Evolutionary conservation across 2,113 vertebrate genomes (phyloP).

Genomic region (Trematomus loennbergii): DNA sequence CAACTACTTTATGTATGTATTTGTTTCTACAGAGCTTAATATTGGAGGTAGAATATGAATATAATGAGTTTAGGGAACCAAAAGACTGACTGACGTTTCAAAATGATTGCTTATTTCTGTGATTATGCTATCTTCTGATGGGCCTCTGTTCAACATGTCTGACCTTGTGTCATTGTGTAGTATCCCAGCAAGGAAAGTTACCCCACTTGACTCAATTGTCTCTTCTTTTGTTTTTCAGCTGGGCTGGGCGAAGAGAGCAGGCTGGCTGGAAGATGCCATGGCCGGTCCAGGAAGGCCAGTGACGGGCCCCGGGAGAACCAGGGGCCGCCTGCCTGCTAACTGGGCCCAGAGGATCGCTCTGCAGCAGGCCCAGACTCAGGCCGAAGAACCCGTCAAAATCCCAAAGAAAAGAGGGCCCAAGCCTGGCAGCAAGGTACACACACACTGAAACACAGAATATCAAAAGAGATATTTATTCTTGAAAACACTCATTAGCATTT

Average conservation of each 20-base stretch:
- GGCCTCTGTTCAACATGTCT: background rate
- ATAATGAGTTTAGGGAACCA: background rate
- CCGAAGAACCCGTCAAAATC: conserved; percentile 92
- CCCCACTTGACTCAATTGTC: background rate
- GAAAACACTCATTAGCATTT: too few species aligned
- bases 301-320: conserved; percentile 87
- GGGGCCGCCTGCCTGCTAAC: conserved; percentile 88
- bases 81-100: too few species aligned
- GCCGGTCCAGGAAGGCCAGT: conserved; percentile 87
- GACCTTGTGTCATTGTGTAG: background rate
- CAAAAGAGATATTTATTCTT: too few species aligned
- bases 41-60: background rate
- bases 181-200: background rate
- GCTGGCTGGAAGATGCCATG: conserved; percentile 88
- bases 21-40: background rate
- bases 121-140: background rate
- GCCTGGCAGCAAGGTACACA: conserved; percentile 95
- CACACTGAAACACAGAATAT: background rate
- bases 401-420: conserved; percentile 99
- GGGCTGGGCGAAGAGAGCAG: conserved; percentile 82
- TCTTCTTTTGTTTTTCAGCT: conserved; percentile 63
- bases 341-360: conserved; percentile 84
- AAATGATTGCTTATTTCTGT: too few species aligned
- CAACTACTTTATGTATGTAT: background rate
- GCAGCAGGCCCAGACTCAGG: conserved; percentile 85